Percentiles rank a stretch among this genome's conserved stretches.
phyloP scores from a whole-genome alignment of 2,888 invertebrate genomes.

The Eueremaeus valkanovi region DNA sequence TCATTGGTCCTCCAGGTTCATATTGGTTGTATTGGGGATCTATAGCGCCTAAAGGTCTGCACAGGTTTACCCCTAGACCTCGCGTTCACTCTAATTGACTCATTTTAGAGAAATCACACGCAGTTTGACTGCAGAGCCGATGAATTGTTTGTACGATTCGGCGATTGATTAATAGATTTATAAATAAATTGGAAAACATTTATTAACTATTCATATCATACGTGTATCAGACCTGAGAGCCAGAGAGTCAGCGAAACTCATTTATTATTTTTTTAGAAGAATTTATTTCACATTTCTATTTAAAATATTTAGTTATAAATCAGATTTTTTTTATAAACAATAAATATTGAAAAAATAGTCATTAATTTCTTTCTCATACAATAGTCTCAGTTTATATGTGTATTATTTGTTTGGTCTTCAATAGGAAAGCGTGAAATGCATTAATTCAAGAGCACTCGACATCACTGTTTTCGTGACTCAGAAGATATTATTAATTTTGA shows the following conservation, averaged over 20 bases:
- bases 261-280: too few species aligned
- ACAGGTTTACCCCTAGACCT: too few species aligned
- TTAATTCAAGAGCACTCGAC: slow-evolving; percentile 20
- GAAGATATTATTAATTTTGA: slow-evolving; percentile 8
- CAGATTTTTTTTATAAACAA: too few species aligned
- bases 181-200: too few species aligned
- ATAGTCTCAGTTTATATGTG: not conserved
- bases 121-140: not conserved
- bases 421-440: not conserved
- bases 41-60: not conserved
- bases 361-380: not conserved
- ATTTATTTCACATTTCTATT: too few species aligned
- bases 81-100: slow-evolving; percentile 6
- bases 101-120: not conserved
- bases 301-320: too few species aligned
- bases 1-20: not conserved
- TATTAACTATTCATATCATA: too few species aligned
- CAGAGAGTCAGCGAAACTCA: too few species aligned
- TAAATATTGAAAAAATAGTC: too few species aligned
- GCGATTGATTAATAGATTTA: too few species aligned
- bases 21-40: not conserved
- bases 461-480: slow-evolving; percentile 1
- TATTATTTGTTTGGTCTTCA: not conserved
- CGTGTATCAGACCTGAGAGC: too few species aligned
- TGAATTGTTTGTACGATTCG: not conserved